Percentiles rank a stretch among this genome's conserved stretches.
These are phyloP conservation scores for Brachyopa scutellaris DNA, from an alignment of 2,888 invertebrate species.

Conservation along the genomic window DNA sequence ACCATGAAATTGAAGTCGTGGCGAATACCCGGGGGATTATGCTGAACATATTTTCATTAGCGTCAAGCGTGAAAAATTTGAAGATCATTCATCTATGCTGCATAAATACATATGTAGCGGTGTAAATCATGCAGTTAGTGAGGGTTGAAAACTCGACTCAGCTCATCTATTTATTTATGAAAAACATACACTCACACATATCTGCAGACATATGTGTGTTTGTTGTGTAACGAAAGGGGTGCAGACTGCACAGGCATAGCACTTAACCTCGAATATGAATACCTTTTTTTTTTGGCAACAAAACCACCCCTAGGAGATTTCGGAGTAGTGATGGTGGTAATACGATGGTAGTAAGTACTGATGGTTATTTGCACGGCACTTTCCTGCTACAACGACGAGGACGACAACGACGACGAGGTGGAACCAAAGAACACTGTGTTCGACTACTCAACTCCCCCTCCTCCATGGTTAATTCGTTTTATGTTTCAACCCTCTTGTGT, in stretches of 20 bases:
- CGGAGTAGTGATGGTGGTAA: conserved; percentile 1
- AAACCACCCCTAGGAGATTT: conserved; percentile 50
- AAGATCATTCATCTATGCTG: conserved; percentile 66
- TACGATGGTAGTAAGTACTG: conserved; percentile 33
- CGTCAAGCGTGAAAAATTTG: conserved; percentile 73
- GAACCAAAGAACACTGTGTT: conserved; percentile 31
- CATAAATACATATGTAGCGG: conserved; percentile 30
- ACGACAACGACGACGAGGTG: conserved; percentile 49
- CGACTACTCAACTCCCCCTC: conserved; percentile 47
- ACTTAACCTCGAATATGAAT: conserved; percentile 54
- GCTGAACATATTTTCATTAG: conserved; percentile 70
- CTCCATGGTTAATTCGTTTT: conserved; percentile 61
- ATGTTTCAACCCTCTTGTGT: conserved; percentile 62
- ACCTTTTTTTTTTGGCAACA: conserved; percentile 43
- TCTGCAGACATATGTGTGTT: neutral
- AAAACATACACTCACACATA: conserved; percentile 30
- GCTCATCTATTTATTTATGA: conserved; percentile 63
- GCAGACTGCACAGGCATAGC: conserved; percentile 25
- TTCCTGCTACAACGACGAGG: conserved; percentile 16
- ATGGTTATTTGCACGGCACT: conserved; percentile 55
- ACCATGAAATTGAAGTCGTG: conserved; percentile 66
- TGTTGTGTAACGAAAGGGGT: conserved; percentile 25
- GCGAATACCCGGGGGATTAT: conserved; percentile 63
- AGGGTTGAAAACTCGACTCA: conserved; percentile 48
- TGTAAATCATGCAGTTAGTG: conserved; percentile 66